These are phyloP conservation scores for Trochalopteron elliotii DNA, from an alignment of 2,113 vertebrate species.

Conservation along the genomic window DNA sequence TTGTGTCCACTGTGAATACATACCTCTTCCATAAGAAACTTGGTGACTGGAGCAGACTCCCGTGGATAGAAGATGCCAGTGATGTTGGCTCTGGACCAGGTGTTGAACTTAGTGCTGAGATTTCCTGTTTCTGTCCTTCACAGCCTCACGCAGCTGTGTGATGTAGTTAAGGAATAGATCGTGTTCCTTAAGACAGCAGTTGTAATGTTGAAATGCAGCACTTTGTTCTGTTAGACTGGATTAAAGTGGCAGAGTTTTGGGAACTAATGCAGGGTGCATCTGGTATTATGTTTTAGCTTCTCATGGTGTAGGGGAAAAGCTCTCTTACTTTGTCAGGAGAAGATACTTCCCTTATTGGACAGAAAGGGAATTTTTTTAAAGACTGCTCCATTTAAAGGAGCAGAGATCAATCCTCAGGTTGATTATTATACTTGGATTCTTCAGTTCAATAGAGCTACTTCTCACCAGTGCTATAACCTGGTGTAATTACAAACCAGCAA, in stretches of 20 bases:
- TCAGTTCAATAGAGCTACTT: background rate
- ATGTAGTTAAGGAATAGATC: background rate
- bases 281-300: background rate
- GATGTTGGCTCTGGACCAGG: background rate
- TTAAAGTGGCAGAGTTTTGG: background rate
- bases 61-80: background rate
- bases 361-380: background rate
- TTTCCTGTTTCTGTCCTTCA: background rate
- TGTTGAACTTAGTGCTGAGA: background rate
- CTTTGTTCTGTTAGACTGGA: background rate
- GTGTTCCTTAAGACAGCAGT: background rate
- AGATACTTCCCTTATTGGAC: background rate
- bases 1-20: background rate
- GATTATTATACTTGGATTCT: background rate
- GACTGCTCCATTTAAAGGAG: background rate
- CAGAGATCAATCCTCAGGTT: background rate
- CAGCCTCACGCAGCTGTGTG: background rate
- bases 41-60: background rate
- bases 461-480: background rate
- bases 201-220: background rate
- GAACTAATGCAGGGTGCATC: background rate
- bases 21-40: background rate
- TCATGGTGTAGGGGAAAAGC: background rate
- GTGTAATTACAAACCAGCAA: background rate
- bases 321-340: background rate